A percentile compares a stretch with the other conserved stretches of the same genome.
These are phyloP conservation scores for Coturnix japonica DNA, from an alignment of 2,113 vertebrate genomes.

Conservation along the genomic window DNA sequence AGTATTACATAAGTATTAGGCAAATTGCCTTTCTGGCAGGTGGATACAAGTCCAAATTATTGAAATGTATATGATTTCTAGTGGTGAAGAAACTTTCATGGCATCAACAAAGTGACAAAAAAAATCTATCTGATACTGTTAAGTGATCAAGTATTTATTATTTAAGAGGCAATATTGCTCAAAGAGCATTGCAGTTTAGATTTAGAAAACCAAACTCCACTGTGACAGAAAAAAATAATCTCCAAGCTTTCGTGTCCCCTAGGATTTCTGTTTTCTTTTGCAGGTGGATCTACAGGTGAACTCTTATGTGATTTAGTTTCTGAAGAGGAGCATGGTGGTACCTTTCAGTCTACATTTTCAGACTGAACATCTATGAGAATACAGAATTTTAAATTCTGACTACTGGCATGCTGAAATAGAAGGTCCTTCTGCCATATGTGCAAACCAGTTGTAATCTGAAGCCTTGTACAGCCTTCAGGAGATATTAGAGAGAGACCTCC, in stretches of 20 bases:
- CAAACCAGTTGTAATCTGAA: background rate
- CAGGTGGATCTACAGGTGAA: background rate
- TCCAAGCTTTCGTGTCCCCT: background rate
- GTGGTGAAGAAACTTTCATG: background rate
- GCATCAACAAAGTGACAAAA: background rate
- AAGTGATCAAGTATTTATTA: background rate
- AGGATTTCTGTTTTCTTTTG: background rate
- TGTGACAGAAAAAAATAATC: background rate
- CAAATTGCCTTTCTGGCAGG: background rate
- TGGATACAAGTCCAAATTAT: background rate
- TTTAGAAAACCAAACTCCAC: background rate
- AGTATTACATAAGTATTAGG: background rate
- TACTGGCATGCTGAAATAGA: fast-evolving
- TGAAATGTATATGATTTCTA: background rate
- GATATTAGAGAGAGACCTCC: fast-evolving
- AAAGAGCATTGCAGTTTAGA: fast-evolving
- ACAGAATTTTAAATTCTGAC: background rate
- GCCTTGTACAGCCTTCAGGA: background rate
- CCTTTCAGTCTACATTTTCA: background rate
- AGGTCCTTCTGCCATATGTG: background rate
- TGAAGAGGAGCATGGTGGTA: fast-evolving
- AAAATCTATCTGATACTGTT: background rate
- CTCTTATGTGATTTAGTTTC: background rate
- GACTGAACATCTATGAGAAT: background rate
- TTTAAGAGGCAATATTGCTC: background rate